These are phyloP conservation scores for Lysiphlebus fabarum DNA, from an alignment of 1,140 invertebrate species.

Conservation along the genomic window DNA sequence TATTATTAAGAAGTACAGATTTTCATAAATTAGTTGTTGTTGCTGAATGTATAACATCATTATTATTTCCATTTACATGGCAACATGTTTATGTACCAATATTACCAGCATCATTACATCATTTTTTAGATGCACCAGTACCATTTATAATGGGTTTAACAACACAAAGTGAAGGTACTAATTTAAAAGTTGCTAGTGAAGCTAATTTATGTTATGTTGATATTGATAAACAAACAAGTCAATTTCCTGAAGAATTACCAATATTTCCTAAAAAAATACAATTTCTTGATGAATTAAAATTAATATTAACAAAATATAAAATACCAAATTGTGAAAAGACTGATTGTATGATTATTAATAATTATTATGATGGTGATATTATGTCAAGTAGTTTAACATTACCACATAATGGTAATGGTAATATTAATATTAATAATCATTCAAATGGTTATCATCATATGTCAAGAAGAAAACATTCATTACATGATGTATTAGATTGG, in stretches of 20 bases:
- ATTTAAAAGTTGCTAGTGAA: constrained; percentile 63
- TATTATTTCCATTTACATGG: constrained; percentile 95
- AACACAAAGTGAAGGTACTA: constrained; percentile 57
- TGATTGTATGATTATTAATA: constrained; percentile 54
- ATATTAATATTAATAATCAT: too few species aligned
- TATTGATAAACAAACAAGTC: constrained; percentile 87
- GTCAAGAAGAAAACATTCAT: constrained; percentile 68
- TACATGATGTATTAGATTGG: constrained; percentile 71
- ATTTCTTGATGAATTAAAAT: constrained; percentile 80
- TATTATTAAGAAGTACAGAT: constrained; percentile 88
- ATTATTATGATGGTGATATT: constrained; percentile 53
- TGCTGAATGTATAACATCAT: constrained; percentile 85
- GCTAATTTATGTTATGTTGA: constrained; percentile 94
- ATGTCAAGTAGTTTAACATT: constrained; percentile 58
- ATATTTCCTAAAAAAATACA: constrained; percentile 86
- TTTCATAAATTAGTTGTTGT: constrained; percentile 95
- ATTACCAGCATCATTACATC: constrained; percentile 87
- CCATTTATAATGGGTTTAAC: constrained; percentile 97
- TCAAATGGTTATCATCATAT: too few species aligned
- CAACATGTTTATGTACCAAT: constrained; percentile 99
- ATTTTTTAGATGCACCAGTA: constrained; percentile 98
- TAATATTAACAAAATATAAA: constrained; percentile 74
- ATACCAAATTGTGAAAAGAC: constrained; percentile 56
- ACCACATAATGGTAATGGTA: constrained; percentile 53
- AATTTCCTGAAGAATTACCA: constrained; percentile 93